These are phyloP conservation scores for Conus ventricosus DNA, from an alignment of 1,140 invertebrate genomes.

Conservation along the genomic window DNA sequence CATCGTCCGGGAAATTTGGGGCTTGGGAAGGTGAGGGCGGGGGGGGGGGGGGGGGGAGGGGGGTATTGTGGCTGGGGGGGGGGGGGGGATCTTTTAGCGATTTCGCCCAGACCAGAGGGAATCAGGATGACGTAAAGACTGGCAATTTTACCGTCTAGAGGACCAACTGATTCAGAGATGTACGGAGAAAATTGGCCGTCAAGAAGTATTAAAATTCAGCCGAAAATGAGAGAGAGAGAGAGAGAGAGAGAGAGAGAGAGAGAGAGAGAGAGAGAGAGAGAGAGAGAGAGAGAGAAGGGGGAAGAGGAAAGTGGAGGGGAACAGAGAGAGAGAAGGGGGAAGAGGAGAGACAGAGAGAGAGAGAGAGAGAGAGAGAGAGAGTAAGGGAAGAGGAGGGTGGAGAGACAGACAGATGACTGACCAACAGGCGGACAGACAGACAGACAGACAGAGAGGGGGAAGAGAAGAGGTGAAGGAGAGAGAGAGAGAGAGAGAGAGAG, in stretches of 20 bases:
- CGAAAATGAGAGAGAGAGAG: constrained; percentile 68
- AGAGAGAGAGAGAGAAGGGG: background rate
- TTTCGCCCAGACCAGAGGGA: too few relatives aligned
- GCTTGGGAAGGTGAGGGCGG: too few relatives aligned
- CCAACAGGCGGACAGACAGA: background rate
- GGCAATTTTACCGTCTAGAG: too few relatives aligned
- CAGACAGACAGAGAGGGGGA: background rate
- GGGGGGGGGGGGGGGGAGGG: too few relatives aligned
- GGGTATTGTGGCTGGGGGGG: too few relatives aligned
- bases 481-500: background rate
- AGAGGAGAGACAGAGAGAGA: background rate
- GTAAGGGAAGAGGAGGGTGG: background rate
- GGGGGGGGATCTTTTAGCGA: too few relatives aligned
- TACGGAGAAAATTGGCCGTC: too few relatives aligned
- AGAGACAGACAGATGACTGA: background rate
- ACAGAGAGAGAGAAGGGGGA: constrained; percentile 67
- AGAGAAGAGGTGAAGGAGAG: background rate
- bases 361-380: background rate
- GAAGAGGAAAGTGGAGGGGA: background rate
- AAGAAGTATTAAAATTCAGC: too few relatives aligned
- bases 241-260: constrained; percentile 31
- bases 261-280: constrained; percentile 3
- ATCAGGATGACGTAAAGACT: too few relatives aligned
- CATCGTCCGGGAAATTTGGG: too few relatives aligned
- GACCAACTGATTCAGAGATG: too few relatives aligned